These are phyloP conservation scores for Noctilio leporinus DNA, from an alignment of 2,113 vertebrate genomes.

Conservation along the genomic window DNA sequence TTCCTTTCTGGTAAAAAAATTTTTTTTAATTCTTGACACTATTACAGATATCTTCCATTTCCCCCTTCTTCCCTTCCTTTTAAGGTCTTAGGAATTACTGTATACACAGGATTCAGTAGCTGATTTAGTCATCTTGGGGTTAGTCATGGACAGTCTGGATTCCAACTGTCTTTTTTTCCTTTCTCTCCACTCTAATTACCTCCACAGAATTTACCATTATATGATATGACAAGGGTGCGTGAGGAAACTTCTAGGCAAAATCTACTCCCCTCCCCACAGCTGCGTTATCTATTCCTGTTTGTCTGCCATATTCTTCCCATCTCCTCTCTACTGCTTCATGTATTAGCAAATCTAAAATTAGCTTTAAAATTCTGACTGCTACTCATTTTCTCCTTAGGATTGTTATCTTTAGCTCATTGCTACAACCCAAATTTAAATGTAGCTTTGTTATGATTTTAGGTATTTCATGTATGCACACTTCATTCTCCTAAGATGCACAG, in stretches of 20 bases:
- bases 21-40: too few relatives aligned
- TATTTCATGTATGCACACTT: not conserved
- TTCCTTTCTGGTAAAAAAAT: not conserved
- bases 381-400: not conserved
- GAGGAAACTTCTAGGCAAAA: not conserved
- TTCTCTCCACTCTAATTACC: not conserved
- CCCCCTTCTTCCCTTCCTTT: not conserved
- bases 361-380: not conserved
- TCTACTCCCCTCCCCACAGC: not conserved
- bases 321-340: too few relatives aligned
- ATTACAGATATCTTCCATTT: too few relatives aligned
- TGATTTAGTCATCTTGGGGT: not conserved
- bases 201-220: not conserved
- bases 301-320: not conserved
- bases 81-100: not conserved
- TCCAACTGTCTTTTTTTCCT: not conserved
- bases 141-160: not conserved
- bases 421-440: not conserved
- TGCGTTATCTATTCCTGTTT: not conserved
- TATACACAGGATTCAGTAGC: not conserved
- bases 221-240: accelerated
- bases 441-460: not conserved
- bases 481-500: not conserved
- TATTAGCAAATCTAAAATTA: not conserved
- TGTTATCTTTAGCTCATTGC: not conserved